phyloP scores from a whole-genome alignment of 2,797 vertebrate species.

The Cygnus olor region DNA sequence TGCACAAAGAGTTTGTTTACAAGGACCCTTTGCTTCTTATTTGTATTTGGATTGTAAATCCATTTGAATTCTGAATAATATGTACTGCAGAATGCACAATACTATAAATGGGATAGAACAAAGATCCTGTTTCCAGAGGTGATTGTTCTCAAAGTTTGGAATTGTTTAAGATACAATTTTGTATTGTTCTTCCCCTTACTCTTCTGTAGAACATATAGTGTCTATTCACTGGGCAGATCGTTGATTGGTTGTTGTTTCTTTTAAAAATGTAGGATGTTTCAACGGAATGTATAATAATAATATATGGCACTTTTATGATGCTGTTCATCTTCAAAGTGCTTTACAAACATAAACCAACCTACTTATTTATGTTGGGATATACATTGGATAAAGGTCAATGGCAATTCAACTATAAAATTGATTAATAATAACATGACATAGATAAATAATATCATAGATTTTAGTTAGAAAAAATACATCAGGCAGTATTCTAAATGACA shows the following conservation, averaged over 20 bases:
- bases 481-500: slow-evolving; percentile 38
- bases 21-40: neutral
- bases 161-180: neutral
- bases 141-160: neutral
- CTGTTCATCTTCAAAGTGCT: slow-evolving; percentile 42
- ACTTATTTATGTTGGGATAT: slow-evolving; percentile 52
- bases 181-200: neutral
- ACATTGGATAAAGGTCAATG: slow-evolving; percentile 56
- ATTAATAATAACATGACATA: slow-evolving; percentile 46
- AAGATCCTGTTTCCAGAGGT: neutral
- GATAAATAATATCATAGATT: slow-evolving; percentile 42
- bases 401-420: slow-evolving; percentile 58
- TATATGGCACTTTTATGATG: slow-evolving; percentile 34
- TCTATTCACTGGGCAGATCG: neutral
- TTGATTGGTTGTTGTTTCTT: slow-evolving; percentile 6
- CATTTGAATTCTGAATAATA: neutral
- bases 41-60: neutral
- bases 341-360: slow-evolving; percentile 48
- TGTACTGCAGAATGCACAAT: neutral
- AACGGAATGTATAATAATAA: slow-evolving; percentile 10
- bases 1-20: neutral
- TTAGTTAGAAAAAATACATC: slow-evolving; percentile 18
- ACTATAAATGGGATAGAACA: neutral
- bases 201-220: neutral
- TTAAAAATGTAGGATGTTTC: slow-evolving; percentile 5